phyloP scores from a whole-genome alignment of 2,113 vertebrate species.

The Edolisoma coerulescens region DNA sequence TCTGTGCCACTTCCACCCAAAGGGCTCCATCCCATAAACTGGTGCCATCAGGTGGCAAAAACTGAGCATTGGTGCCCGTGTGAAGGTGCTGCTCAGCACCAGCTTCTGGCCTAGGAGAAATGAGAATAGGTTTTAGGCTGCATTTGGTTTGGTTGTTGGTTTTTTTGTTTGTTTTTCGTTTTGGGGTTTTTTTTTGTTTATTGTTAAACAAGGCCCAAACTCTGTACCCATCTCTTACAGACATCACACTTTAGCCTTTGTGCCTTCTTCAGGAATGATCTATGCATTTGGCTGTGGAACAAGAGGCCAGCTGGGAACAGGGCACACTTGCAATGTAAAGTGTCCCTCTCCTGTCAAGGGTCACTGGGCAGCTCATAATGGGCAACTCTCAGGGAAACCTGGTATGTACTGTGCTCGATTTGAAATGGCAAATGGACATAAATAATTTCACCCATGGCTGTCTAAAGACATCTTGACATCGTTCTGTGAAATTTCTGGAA shows the following conservation, averaged over 20 bases:
- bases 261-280: slow-evolving; percentile 90
- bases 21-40: background rate
- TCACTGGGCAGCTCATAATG: slow-evolving; percentile 74
- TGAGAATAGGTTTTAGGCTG: background rate
- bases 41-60: slow-evolving; percentile 34
- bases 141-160: background rate
- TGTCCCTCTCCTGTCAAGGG: slow-evolving; percentile 87
- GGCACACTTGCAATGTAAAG: slow-evolving; percentile 78
- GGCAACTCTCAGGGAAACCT: slow-evolving; percentile 70
- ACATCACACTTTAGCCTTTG: slow-evolving; percentile 93
- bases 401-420: slow-evolving; percentile 58
- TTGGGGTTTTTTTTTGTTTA: background rate
- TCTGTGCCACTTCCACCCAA: background rate
- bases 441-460: background rate
- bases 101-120: background rate
- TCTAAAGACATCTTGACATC: background rate
- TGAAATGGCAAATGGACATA: background rate
- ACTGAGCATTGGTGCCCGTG: background rate
- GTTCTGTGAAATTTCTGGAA: background rate
- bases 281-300: slow-evolving; percentile 95
- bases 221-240: slow-evolving; percentile 62
- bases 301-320: slow-evolving; percentile 90
- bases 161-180: background rate
- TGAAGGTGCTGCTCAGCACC: background rate
- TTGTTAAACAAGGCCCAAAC: background rate